Base-by-base conservation (phyloP, 2,113 vertebrate species). In the Forbesichthys agassizii region DNA sequence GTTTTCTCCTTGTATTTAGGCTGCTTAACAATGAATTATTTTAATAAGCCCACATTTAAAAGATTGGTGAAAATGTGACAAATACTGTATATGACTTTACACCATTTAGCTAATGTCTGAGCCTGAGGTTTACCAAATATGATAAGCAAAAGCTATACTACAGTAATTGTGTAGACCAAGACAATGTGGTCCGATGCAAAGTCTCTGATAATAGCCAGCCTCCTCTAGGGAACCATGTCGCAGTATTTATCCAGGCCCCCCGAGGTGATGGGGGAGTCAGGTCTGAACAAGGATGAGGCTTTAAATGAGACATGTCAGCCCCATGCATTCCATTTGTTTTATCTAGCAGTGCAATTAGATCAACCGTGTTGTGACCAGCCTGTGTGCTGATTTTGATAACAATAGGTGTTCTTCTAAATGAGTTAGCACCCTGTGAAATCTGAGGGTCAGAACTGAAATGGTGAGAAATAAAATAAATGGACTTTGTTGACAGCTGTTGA, bases 301-400 rank as follows among this genome's bases (percentile, higher is more conserved):
- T 81, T 74, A 78, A 80, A 84, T 68, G 88, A 90, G 81, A 73
- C 11, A 69, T 85, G 71, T 75, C 67, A 70, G 52, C 92, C 91
- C 90, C 91, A 66, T 86, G 77, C 75, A 81, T 92, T 95, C 92
- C 91, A 95, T 95, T 92, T 90, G 88, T 77, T 87, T 86, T 84
- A 92, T 94, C 94, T 94, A 85, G 82, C 77, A 87, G 47, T 90
- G 93, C 93, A 96, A 95, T 95, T 89, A 95, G 93, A 92, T 92
- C 91, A 95, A 93, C 91, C 92, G 92, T 88, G 81, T 92, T 90
- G 92, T 88, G 92, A 84, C 89, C 79, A 77, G 86, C 88, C 20
- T 78, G 88, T 90, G 92, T 91, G 91, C 90, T 94, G 74, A 88
- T 96, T 95, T 94, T 79, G 84, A 82, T 89, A 88, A 92, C 69